Base-by-base conservation (phyloP, 2,797 vertebrate genomes). In the Channallabes apus region DNA sequence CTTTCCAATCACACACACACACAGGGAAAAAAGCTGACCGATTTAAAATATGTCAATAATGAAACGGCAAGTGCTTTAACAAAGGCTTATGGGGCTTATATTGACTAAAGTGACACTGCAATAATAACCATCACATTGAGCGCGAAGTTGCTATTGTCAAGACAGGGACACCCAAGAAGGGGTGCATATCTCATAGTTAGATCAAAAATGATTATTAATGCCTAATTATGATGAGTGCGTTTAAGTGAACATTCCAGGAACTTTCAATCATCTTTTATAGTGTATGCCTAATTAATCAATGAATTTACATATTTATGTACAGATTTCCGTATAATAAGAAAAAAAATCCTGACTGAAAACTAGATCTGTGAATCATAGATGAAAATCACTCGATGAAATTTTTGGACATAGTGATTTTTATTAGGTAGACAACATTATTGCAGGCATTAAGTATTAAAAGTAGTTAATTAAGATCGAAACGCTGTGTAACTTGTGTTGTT, bases 11-110 rank as follows among this genome's bases (percentile, higher is more conserved):
- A 3, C 20, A 75, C 82, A 67, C 59, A 51, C 71, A 32, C n/a
- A 84, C 73, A 77, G 4, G 46, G 65, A 4, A 84, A 51, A 51
- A 32, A 84, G 83, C 62, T 84, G 83, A 58, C 27, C 80, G 76
- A 71, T 58, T 68, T 67, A 72, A n/a, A 62, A 62, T n/a, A 35
- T 59, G 65, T 72, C 46, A 61, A 46, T 71, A 82, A 71, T 41
- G 80, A 58, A 82, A 82, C 51, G n/a, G 80, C 80, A 6, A 69
- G 67, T 71, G 80, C 80, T 12, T 56, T 14, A 58, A 29, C 64
- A 54, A 82, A 56, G 27, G 32, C 80, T 69, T 68, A 38, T 80
- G 38, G 11, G 79, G 20, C n/a, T 54, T 22, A 12, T 27, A 81
- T 29, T 51, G 62, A 80, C 38, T 32, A 2, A 67, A 82, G 67